Base-by-base conservation (phyloP, 2,113 vertebrate genomes). In the Orycteropus afer region DNA sequence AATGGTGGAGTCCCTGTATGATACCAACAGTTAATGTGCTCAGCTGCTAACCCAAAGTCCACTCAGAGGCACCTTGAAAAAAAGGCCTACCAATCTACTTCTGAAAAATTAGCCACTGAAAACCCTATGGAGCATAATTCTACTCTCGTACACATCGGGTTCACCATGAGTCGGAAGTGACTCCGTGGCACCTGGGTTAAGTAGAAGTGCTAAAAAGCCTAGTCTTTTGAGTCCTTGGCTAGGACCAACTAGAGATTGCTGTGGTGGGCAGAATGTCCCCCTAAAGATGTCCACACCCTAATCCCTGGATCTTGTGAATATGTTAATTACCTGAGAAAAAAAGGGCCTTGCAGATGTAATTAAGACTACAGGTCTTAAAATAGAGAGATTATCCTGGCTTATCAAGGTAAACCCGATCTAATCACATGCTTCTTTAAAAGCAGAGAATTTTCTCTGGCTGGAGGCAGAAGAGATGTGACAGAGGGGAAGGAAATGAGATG, bases 371-470 rank as follows among this genome's bases (percentile, higher is more conserved):
- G n/a, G 27, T 15, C 23, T 89, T 93, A 77, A 95, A 83, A 88
- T 85, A 63, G 61, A 40, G 25, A 82, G 40, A 61, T 86, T 53
- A 74, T 22, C 27, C 29, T 69, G 20, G 57, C 22, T 80, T 90
- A 51, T 27, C 32, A n/a, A 65, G 34, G 14, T 29, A 5, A 42
- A 15, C 40, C 51, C 80, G 74, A 1, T 86, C 74, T 87, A 57
- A 89, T 61, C 76, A 40, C 40, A 73, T 51, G 67, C 85, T 32
- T 67, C 67, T 67, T 94, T 93, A 69, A 91, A 94, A 79, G 69
- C 42, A 93, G 37, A 67, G 67, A 93, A 79, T 10, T 29, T 91
- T 80, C 63, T 91, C 74, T 79, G 61, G 42, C 34, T 77, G 42
- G 34, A 89, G 27, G 29, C 40, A 65, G 40, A 81, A 71, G 61